Evolutionary conservation across 2,113 vertebrate genomes (phyloP).

Genomic region (Crotalus helleri): DNA sequence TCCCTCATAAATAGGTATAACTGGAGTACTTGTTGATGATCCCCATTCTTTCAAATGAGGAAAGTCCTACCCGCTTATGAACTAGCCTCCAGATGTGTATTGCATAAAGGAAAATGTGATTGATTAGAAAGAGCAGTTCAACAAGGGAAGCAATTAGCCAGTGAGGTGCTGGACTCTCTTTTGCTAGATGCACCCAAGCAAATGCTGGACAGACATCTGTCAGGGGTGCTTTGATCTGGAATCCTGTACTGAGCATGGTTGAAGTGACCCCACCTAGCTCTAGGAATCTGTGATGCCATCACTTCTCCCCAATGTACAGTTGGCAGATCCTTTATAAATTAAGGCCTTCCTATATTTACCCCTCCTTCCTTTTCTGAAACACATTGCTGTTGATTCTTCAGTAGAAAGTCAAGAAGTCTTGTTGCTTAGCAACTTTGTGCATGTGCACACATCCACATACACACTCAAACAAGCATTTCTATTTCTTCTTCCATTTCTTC

Average conservation of each 20-base stretch:
- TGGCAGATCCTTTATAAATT: neutral
- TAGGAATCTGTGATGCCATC: neutral
- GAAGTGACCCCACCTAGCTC: neutral
- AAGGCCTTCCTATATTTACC: too few species aligned
- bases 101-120: neutral
- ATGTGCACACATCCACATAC: slow-evolving; percentile 3
- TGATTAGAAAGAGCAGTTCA: neutral
- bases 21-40: neutral
- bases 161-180: neutral
- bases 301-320: neutral
- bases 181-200: neutral
- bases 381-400: slow-evolving; percentile 2
- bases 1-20: neutral
- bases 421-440: slow-evolving; percentile 64
- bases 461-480: neutral
- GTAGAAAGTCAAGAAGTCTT: slow-evolving; percentile 22
- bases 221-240: neutral
- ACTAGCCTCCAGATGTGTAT: neutral
- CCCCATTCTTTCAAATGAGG: neutral
- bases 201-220: neutral
- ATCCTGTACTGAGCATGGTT: neutral
- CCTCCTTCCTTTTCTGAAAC: neutral
- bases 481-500: neutral
- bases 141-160: neutral
- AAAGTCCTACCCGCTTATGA: neutral